These are phyloP conservation scores for Patella pellucida DNA, from an alignment of 2,888 invertebrate species.

Conservation along the genomic window DNA sequence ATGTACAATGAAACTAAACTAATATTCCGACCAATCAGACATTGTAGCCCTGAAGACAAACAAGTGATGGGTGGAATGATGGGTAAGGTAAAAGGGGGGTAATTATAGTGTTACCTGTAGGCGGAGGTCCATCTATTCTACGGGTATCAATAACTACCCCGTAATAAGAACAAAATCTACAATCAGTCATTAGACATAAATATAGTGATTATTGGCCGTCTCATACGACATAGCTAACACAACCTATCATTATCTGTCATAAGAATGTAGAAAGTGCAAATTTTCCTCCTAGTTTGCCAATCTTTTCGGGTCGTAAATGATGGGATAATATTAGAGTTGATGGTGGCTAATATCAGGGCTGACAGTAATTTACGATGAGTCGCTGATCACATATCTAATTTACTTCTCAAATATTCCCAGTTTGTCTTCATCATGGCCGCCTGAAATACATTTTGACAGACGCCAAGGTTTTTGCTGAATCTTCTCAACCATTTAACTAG, in stretches of 20 bases:
- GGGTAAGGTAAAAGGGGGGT: conserved; percentile 1
- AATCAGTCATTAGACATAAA: neutral
- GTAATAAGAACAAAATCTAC: neutral
- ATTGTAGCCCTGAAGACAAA: neutral
- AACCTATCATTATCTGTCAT: neutral
- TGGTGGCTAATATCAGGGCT: neutral
- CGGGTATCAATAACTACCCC: neutral
- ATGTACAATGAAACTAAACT: neutral
- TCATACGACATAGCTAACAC: neutral
- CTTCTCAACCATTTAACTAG: too few relatives aligned
- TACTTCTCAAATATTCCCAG: too few relatives aligned
- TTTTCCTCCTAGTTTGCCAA: neutral
- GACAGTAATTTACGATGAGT: too few relatives aligned
- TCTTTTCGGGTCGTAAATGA: neutral
- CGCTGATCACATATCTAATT: too few relatives aligned
- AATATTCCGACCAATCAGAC: conserved; percentile 5
- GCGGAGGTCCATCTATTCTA: neutral
- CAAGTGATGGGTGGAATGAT: neutral
- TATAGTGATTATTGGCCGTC: neutral
- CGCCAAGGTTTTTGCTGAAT: too few relatives aligned
- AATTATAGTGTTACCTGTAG: neutral
- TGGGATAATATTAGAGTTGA: neutral
- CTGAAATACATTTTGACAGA: too few relatives aligned
- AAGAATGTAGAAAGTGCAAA: neutral
- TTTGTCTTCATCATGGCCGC: too few relatives aligned